Base-by-base conservation (phyloP, 2,888 invertebrate genomes). In the Archaeoteleia sp. region DNA sequence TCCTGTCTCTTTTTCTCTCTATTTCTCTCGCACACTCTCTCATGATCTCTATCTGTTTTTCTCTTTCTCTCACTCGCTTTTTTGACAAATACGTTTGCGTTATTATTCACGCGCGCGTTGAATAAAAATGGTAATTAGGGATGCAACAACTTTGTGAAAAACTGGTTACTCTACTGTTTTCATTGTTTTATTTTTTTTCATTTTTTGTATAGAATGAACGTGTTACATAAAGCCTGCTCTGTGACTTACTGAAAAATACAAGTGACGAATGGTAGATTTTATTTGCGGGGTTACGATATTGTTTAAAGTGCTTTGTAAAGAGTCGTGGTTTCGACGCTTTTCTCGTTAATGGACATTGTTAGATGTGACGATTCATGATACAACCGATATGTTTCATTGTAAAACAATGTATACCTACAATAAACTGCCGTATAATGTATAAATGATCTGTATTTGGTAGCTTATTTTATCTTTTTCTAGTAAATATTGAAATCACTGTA, bases 81-180 rank as follows among this genome's bases (percentile, higher is more conserved):
- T 20, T 20, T 34, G 53, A 65, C 65, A 65, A 65, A 58, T 65
- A 48, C 40, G 65, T 46, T 58, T 42, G 58, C 53, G 62, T 48
- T 62, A 62, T 62, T 54, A 54, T 62, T 62, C 54, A 42, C 62
- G 65, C 58, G 54, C 42, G 30, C 23, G 34, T 35, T 65, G 46
- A 65, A 65, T 65, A 34, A 45, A 51, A 65, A 55, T 55, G 58
- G 57, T 65, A 65, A 65, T 65, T 65, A 58, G 65, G 58, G 65
- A 58, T 42, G 40, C 53, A 40, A 62, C 53, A 58, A 65, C 57
- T 53, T 58, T 51, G 53, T 65, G 46, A 65, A 65, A 65, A 65
- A 57, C 46, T 30, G 46, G 54, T 48, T 37, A 62, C 62, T 62
- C 54, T 62, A 54, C 42, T 54, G 46, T 54, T 9, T 37, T 30